These are phyloP conservation scores for Furnarius figulus DNA, from an alignment of 2,113 vertebrate genomes.

Conservation along the genomic window DNA sequence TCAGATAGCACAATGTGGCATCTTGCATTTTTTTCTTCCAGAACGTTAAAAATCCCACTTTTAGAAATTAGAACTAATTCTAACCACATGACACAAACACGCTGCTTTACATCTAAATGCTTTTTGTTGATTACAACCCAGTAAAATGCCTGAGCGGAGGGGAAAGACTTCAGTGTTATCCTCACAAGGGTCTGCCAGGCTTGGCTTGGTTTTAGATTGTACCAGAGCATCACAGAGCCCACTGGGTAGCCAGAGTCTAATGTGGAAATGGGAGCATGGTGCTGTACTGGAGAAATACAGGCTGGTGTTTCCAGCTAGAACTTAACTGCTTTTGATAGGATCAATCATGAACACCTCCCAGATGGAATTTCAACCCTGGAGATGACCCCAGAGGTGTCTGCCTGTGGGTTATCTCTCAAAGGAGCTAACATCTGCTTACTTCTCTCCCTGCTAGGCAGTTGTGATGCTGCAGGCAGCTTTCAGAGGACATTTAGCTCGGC, in stretches of 20 bases:
- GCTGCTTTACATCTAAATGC: background rate
- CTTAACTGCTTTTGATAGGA: background rate
- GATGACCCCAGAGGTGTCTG: background rate
- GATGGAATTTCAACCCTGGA: background rate
- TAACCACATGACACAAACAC: background rate
- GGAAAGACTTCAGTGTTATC: background rate
- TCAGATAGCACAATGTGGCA: background rate
- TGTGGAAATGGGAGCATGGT: background rate
- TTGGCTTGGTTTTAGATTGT: background rate
- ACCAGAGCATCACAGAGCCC: background rate
- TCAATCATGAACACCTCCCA: background rate
- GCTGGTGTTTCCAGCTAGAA: background rate
- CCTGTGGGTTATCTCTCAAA: background rate
- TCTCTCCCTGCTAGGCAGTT: constrained; percentile 67
- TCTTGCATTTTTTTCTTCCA: background rate
- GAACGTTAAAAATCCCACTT: background rate
- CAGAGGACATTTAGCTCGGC: constrained; percentile 79
- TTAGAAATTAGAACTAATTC: background rate
- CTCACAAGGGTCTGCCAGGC: background rate
- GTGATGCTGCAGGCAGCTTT: constrained; percentile 81
- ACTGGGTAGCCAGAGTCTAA: background rate
- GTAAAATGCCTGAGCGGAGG: background rate
- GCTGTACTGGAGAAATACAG: background rate
- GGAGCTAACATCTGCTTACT: background rate
- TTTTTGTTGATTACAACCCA: background rate